Percentiles rank a stretch among this genome's conserved stretches.
These are phyloP conservation scores for Anguilla rostrata DNA, from an alignment of 2,113 vertebrate species.

Conservation along the genomic window DNA sequence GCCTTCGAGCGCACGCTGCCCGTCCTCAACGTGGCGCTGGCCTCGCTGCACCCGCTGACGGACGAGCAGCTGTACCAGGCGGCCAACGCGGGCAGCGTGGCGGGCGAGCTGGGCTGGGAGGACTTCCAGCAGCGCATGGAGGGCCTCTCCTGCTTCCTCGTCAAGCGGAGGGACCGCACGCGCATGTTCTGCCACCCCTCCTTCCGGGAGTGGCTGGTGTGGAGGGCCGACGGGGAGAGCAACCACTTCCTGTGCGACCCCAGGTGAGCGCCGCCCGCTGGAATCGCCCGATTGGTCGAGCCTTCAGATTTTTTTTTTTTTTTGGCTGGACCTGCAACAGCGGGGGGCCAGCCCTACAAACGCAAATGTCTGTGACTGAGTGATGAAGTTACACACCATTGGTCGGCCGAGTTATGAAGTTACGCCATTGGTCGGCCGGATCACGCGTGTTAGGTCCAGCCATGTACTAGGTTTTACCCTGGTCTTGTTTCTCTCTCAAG, in stretches of 20 bases:
- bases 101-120: slow-evolving; percentile 84
- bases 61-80: slow-evolving; percentile 97
- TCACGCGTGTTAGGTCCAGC: too few relatives aligned
- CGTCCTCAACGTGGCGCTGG: slow-evolving; percentile 87
- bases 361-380: too few relatives aligned
- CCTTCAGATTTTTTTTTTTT: background rate
- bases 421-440: too few relatives aligned
- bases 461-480: too few relatives aligned
- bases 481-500: too few relatives aligned
- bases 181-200: slow-evolving; percentile 98
- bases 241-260: slow-evolving; percentile 93
- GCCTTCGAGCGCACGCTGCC: slow-evolving; percentile 87
- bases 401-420: too few relatives aligned
- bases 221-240: slow-evolving; percentile 93
- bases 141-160: slow-evolving; percentile 86
- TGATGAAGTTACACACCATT: too few relatives aligned
- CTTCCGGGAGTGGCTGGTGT: slow-evolving; percentile 96
- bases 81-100: slow-evolving; percentile 84
- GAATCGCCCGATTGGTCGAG: background rate
- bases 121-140: slow-evolving; percentile 95
- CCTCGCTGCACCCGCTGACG: slow-evolving; percentile 93
- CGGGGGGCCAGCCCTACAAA: too few relatives aligned
- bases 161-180: slow-evolving; percentile 89
- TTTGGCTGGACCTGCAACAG: background rate
- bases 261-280: slow-evolving; percentile 69